A percentile compares a stretch with the other conserved stretches of the same genome.
Conservation (phyloP, 2,113 vertebrate species). For the Brachirus orientalis region DNA sequence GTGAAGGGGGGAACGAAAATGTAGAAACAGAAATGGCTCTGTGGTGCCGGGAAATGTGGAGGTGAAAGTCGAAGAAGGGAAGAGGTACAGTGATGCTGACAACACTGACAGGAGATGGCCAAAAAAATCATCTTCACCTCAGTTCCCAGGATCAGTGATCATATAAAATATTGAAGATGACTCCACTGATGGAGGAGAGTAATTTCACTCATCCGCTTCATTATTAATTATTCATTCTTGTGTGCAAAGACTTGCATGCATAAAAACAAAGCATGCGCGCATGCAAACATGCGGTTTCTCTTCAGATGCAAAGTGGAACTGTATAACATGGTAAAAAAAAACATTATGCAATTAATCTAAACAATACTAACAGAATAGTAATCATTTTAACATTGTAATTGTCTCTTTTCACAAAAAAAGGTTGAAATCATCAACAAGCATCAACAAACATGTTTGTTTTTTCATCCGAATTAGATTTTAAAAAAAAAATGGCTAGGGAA, state of each 20-base stretch:
- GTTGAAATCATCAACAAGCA: too few relatives aligned
- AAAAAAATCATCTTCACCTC: background rate
- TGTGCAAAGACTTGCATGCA: conserved; percentile 26
- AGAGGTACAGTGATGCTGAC: background rate
- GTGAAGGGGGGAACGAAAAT: conserved; percentile 22
- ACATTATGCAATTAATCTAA: too few relatives aligned
- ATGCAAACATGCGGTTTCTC: background rate
- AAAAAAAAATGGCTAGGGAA: too few relatives aligned
- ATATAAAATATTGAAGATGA: conserved; percentile 38
- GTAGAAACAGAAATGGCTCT: background rate
- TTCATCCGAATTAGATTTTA: too few relatives aligned
- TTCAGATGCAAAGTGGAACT: background rate
- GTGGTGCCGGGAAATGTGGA: background rate
- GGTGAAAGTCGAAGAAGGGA: background rate
- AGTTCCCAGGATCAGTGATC: conserved; percentile 2
- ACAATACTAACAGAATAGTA: too few relatives aligned
- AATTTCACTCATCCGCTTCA: conserved; percentile 21
- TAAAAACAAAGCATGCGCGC: conserved; percentile 13
- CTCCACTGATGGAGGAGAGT: conserved; percentile 6
- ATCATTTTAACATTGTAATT: too few relatives aligned
- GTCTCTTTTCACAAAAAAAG: too few relatives aligned
- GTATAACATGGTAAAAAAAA: too few relatives aligned
- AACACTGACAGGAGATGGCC: background rate
- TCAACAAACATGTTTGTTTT: too few relatives aligned
- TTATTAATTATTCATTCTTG: conserved; percentile 58